A percentile compares a stretch with the other conserved stretches of the same genome.
Conservation (phyloP, 1,140 invertebrate species). For the Pararge aegeria region DNA sequence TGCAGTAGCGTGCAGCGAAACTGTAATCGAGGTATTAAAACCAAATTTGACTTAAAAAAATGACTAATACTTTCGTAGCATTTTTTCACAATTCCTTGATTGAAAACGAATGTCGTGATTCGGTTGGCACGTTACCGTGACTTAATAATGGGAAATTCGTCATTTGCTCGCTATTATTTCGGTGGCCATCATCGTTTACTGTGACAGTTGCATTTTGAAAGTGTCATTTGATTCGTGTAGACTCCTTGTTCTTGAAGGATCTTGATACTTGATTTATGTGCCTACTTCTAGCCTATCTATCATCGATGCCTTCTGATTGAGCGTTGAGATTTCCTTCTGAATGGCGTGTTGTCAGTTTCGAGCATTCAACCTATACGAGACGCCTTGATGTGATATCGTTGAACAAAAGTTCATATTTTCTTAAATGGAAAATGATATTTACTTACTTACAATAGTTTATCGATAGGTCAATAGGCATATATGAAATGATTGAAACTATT, state of each 20-base stretch:
- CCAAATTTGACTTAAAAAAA: conserved; percentile 28
- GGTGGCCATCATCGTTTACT: conserved; percentile 39
- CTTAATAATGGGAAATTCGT: conserved; percentile 51
- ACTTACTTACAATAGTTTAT: not conserved
- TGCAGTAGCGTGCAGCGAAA: conserved; percentile 19
- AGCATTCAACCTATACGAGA: not conserved
- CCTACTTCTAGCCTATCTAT: not conserved
- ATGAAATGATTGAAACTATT: too few species aligned
- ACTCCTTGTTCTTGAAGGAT: not conserved
- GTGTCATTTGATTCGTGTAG: conserved; percentile 36
- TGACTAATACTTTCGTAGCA: conserved; percentile 20
- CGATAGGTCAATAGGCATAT: not conserved
- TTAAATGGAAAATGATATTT: conserved; percentile 1
- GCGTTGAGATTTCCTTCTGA: not conserved
- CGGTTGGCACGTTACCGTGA: conserved; percentile 38
- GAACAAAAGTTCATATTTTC: not conserved
- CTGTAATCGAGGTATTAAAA: conserved; percentile 20
- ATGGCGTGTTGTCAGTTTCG: not conserved
- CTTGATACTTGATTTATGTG: conserved; percentile 1
- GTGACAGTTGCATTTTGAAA: conserved; percentile 56
- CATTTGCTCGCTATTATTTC: conserved; percentile 49
- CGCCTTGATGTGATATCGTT: not conserved
- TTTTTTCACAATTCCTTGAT: conserved; percentile 31
- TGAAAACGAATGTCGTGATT: conserved; percentile 35
- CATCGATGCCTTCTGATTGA: conserved; percentile 1